phyloP scores from a whole-genome alignment of 1,140 invertebrate genomes.

The Sesamia nonagrioides region DNA sequence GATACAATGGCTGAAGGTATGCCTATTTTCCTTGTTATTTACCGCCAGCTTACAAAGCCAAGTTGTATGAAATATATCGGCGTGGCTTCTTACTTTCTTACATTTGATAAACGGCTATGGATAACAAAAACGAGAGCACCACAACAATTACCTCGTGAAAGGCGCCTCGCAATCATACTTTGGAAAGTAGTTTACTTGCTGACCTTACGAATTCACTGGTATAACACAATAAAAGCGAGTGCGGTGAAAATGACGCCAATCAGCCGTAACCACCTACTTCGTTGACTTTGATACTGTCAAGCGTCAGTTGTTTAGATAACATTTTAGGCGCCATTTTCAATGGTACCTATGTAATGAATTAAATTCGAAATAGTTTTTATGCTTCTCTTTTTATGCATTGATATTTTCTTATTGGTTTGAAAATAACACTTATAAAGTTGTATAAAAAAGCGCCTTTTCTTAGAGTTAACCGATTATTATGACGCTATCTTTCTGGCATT shows the following conservation, averaged over 20 bases:
- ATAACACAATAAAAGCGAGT: conserved; percentile 51
- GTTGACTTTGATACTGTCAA: conserved; percentile 23
- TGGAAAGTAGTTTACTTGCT: conserved; percentile 79
- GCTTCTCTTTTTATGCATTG: background rate
- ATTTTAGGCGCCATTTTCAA: background rate
- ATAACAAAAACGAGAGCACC: conserved; percentile 78
- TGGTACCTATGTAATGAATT: background rate
- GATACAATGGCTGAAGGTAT: conserved; percentile 33
- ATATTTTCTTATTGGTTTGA: background rate
- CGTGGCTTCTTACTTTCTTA: conserved; percentile 63
- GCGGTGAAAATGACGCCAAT: conserved; percentile 51
- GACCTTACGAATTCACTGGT: conserved; percentile 71
- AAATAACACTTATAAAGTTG: background rate
- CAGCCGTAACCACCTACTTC: conserved; percentile 41
- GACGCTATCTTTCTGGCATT: background rate
- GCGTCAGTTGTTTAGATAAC: conserved; percentile 16
- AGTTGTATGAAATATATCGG: conserved; percentile 16
- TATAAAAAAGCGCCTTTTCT: background rate
- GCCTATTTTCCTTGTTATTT: conserved; percentile 37
- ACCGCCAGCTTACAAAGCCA: conserved; percentile 34
- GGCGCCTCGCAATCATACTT: conserved; percentile 70
- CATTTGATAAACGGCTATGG: conserved; percentile 68
- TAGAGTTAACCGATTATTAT: background rate
- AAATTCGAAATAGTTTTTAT: background rate
- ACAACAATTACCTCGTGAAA: conserved; percentile 80